Evolutionary conservation across 2,888 invertebrate species (phyloP).

Genomic region (Polyommatus icarus): DNA sequence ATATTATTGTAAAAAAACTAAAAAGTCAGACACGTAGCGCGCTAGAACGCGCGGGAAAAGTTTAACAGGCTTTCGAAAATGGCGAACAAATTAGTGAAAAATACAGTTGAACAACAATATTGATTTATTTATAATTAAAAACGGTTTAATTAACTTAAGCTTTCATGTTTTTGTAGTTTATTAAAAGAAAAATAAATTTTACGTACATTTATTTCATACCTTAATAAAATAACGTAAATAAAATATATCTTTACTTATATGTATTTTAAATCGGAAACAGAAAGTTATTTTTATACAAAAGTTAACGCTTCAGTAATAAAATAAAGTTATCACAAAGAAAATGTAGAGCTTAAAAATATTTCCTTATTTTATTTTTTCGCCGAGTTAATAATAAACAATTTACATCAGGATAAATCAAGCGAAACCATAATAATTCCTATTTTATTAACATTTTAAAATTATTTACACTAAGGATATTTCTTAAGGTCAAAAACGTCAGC

Average conservation of each 20-base stretch:
- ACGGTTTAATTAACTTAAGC: too few relatives aligned
- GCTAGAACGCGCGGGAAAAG: too few relatives aligned
- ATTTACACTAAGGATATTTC: not conserved
- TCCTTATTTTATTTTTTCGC: not conserved
- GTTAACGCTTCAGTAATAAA: not conserved
- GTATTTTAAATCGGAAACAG: too few relatives aligned
- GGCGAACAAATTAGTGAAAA: not conserved
- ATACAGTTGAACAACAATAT: not conserved
- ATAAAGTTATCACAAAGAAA: not conserved
- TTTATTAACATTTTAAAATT: not conserved
- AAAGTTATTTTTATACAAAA: not conserved
- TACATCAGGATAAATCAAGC: not conserved
- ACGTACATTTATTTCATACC: too few relatives aligned
- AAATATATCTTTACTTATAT: too few relatives aligned
- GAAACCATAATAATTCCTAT: not conserved
- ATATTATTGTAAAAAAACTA: too few relatives aligned
- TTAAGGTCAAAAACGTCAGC: not conserved
- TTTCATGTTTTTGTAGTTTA: too few relatives aligned
- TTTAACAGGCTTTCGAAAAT: not conserved
- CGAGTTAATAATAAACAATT: not conserved
- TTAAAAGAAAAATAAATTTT: too few relatives aligned
- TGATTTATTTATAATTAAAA: not conserved
- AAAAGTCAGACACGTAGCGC: too few relatives aligned
- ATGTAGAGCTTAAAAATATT: not conserved
- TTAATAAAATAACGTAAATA: too few relatives aligned